phyloP scores from a whole-genome alignment of 2,797 vertebrate genomes.

The Serranus cabrilla region DNA sequence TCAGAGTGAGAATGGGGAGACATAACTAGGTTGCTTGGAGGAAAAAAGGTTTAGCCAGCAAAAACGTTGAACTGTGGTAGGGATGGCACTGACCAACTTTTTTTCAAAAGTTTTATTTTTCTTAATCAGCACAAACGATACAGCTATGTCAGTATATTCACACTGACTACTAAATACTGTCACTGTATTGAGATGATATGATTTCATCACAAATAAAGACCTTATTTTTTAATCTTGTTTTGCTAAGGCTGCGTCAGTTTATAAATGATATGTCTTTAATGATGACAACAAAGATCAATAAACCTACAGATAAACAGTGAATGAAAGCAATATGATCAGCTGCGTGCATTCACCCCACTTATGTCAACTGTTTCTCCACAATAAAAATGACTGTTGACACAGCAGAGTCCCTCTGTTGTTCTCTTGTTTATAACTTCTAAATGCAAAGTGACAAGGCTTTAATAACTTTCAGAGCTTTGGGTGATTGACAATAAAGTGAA shows the following conservation, averaged over 20 bases:
- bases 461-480: slow-evolving; percentile 56
- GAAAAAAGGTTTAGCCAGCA: slow-evolving; percentile 46
- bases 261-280: slow-evolving; percentile 26
- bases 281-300: slow-evolving; percentile 24
- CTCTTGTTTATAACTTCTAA: slow-evolving; percentile 50
- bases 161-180: neutral
- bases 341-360: neutral
- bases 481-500: slow-evolving; percentile 63
- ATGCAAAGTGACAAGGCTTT: slow-evolving; percentile 64
- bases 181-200: neutral
- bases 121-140: slow-evolving; percentile 34
- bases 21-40: slow-evolving; percentile 44
- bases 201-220: slow-evolving; percentile 6
- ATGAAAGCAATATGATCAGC: slow-evolving; percentile 23
- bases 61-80: slow-evolving; percentile 34
- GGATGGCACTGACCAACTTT: slow-evolving; percentile 39
- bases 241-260: slow-evolving; percentile 21
- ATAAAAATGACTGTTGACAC: slow-evolving; percentile 25
- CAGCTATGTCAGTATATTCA: slow-evolving; percentile 4
- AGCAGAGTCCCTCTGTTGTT: slow-evolving; percentile 16
- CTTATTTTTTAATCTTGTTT: slow-evolving; percentile 6
- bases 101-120: slow-evolving; percentile 21
- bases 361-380: slow-evolving; percentile 31
- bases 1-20: slow-evolving; percentile 43
- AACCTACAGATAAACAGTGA: neutral